Conservation (phyloP, 2,888 invertebrate species). For the Drosophila atroscutellata region DNA sequence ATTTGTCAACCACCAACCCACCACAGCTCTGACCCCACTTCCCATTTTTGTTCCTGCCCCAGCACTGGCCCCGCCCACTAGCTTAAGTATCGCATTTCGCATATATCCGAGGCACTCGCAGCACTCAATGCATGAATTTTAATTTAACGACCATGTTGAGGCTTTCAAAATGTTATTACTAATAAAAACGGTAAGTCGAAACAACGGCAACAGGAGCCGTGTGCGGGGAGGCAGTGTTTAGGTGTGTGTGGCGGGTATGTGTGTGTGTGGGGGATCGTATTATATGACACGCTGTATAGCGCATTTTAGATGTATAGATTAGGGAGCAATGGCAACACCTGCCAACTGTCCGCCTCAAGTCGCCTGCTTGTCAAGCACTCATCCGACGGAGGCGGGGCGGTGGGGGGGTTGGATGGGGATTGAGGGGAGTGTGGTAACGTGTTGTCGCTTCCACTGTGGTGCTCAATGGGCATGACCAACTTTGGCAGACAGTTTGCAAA, state of each 20-base stretch:
- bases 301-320: slow-evolving; percentile 36
- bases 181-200: slow-evolving; percentile 58
- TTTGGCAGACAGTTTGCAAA: neutral
- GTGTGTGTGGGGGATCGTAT: slow-evolving; percentile 9
- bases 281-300: slow-evolving; percentile 35
- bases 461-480: neutral
- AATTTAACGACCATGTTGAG: slow-evolving; percentile 71
- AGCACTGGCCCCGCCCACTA: neutral
- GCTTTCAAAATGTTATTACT: slow-evolving; percentile 80
- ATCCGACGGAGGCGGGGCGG: neutral
- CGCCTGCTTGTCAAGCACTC: slow-evolving; percentile 16
- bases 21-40: neutral
- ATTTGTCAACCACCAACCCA: slow-evolving; percentile 33
- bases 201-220: slow-evolving; percentile 23
- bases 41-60: neutral
- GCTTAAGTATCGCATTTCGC: slow-evolving; percentile 47
- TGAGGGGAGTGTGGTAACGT: neutral
- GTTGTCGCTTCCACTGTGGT: neutral
- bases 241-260: neutral
- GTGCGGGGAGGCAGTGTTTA: neutral
- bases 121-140: slow-evolving; percentile 64
- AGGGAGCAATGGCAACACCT: slow-evolving; percentile 60
- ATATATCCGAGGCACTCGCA: slow-evolving; percentile 41
- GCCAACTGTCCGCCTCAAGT: slow-evolving; percentile 40
- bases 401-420: neutral